phyloP scores from a whole-genome alignment of 2,888 invertebrate species.

The Himalopsyche kuldschensis region DNA sequence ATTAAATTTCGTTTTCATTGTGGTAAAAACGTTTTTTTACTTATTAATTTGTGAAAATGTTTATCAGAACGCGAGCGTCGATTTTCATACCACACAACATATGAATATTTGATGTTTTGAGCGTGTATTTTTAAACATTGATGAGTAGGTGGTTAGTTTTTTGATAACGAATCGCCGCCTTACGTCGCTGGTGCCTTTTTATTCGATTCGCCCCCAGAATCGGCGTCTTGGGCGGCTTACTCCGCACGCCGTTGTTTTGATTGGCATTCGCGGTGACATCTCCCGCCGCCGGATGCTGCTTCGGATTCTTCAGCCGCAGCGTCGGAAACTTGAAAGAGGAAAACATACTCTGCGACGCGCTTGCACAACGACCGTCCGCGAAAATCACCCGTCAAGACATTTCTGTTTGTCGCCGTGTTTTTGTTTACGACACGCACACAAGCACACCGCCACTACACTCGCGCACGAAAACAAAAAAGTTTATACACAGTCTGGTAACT shows the following conservation, averaged over 20 bases:
- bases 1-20: too few relatives aligned
- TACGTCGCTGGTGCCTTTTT: slow-evolving; percentile 58
- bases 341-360: slow-evolving; percentile 52
- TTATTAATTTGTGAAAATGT: too few relatives aligned
- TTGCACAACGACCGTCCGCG: background rate
- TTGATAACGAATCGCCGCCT: slow-evolving; percentile 41
- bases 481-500: background rate
- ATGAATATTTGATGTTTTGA: background rate
- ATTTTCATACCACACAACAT: too few relatives aligned
- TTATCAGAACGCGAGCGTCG: too few relatives aligned
- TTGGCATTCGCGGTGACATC: slow-evolving; percentile 38
- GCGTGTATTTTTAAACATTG: background rate
- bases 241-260: slow-evolving; percentile 48
- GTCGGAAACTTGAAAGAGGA: slow-evolving; percentile 60
- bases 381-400: background rate
- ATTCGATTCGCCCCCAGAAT: slow-evolving; percentile 53
- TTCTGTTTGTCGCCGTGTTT: background rate
- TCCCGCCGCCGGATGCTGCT: slow-evolving; percentile 56
- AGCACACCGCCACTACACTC: background rate
- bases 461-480: background rate
- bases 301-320: slow-evolving; percentile 49
- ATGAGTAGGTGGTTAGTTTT: background rate
- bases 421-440: background rate
- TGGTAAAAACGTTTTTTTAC: too few relatives aligned
- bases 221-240: slow-evolving; percentile 63